Percentiles rank a stretch among this genome's conserved stretches.
phyloP scores from a whole-genome alignment of 2,888 invertebrate genomes.

The Drosophila mimica region DNA sequence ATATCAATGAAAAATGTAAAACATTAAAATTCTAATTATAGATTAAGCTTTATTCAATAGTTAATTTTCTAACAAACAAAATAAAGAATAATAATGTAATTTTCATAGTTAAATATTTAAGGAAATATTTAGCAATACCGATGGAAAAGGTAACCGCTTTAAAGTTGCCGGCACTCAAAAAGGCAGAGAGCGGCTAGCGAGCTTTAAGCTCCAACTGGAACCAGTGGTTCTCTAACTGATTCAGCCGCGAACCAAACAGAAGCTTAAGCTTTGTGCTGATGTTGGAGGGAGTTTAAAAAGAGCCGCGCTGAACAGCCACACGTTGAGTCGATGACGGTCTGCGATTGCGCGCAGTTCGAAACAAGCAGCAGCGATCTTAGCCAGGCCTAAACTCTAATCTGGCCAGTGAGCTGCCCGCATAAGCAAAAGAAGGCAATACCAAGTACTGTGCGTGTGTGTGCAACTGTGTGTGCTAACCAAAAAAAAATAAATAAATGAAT shows the following conservation, averaged over 20 bases:
- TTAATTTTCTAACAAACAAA: neutral
- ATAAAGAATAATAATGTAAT: neutral
- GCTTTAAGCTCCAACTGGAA: constrained; percentile 43
- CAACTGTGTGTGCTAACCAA: constrained; percentile 38
- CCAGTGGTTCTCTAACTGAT: constrained; percentile 31
- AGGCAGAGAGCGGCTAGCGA: constrained; percentile 4
- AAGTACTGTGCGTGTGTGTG: constrained; percentile 53
- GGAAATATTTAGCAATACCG: neutral
- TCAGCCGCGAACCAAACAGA: constrained; percentile 16
- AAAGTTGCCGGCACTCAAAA: constrained; percentile 7
- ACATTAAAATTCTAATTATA: neutral
- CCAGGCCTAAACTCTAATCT: constrained; percentile 26
- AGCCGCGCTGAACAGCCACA: constrained; percentile 61
- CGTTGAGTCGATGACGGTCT: constrained; percentile 79
- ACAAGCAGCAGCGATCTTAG: constrained; percentile 41
- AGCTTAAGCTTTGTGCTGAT: constrained; percentile 28
- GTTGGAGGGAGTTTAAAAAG: constrained; percentile 72
- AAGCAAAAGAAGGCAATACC: constrained; percentile 30
- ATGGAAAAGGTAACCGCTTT: neutral
- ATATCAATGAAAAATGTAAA: neutral
- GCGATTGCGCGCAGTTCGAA: constrained; percentile 78
- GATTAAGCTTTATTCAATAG: neutral
- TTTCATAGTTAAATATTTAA: neutral
- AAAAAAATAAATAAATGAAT: constrained; percentile 9
- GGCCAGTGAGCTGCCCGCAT: constrained; percentile 38